Evolutionary conservation across 2,113 vertebrate genomes (phyloP), one percentile per base, ranked within the genome.

Genomic region (Triplophysa rosa): DNA sequence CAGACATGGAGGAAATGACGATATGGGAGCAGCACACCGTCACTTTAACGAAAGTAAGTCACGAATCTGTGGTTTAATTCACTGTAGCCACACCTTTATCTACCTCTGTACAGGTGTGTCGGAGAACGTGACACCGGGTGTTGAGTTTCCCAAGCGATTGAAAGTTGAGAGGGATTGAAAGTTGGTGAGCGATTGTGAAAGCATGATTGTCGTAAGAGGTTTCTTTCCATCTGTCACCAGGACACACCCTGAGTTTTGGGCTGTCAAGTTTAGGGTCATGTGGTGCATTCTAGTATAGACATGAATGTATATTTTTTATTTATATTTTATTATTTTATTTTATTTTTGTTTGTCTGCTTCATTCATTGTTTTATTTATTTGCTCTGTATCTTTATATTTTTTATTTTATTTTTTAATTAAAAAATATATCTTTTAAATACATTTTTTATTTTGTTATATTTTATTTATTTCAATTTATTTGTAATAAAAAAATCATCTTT

Each of bases 1-100:
- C 90, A 78, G 89, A 89, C 84, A 99, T 99, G 98, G 97, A 98
- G 89, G 96, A 98, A 86, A 89, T 97, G 90, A 91, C 90, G 54
- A 98, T 98, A 92, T 99, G 98, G 98, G 98, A 99, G 86, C 97
- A 98, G 88, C 93, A 98, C 62, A 99, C 98, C 0, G 92, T 96
- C 85, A 96, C 94, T 0, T 86, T 99, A 17, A 90, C 59, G 89
- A 95, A 94, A 92, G 98, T 96, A 89, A 94, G 93, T 77, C 47
- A 26, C 2, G 0, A 2, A 10, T 24, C 9, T 64, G 17, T 19
- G 49, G 17, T 47, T 12, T 1, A 9, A 4, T 11, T 64, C 16
- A 21, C 23, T 0, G 24, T 58, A 26, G 14, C 33, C 33, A 21
- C 56, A 40, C 24, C 26, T 40, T 56, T 58, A 23, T 40, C 67